Evolutionary conservation across 2,113 vertebrate genomes (phyloP), one percentile per base, ranked within the genome.

Genomic region (Procavia capensis): DNA sequence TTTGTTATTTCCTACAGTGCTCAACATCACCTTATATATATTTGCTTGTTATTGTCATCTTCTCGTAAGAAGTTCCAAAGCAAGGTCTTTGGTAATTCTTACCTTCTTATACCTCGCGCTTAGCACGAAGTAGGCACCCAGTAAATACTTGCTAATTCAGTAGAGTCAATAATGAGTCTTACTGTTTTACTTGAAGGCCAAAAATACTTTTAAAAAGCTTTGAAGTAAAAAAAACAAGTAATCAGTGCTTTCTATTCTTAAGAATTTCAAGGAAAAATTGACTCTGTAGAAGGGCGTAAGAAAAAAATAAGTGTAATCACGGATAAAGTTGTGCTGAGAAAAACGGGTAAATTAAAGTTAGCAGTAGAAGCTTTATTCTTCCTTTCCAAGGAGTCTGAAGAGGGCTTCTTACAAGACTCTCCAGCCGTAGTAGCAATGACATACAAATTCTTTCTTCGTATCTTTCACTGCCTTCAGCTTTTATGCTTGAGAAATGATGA

Each of bases 401-500:
- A 64, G 9, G 0, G 39, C n/a, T 24, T 47, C 10, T 79, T 50
- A 27, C 97, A 97, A 70, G 82, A 94, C 19, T 92, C 34, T 63
- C 93, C 96, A 94, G 74, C 94, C 78, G 0, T 17, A 50, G 24
- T 92, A 97, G 87, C 96, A 97, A 24, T 99, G 99, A 81, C 99
- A 99, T 90, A 97, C 96, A 97, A 99, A 99, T 86, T 98, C 99
- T 45, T 99, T 98, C 97, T 98, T 99, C 99, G 99, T 99, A 88
- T 97, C 97, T 82, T 98, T 96, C 72, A 98, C 95, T 66, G 98
- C 98, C 2, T 98, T 98, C 82, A 94, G 93, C 93, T 98, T 98
- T 47, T 97, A 97, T 54, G 98, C 96, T 25, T 99, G 98, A 6
- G 98, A 98, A 91, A 99, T 97, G 24, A 94, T 96, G 93, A 99